These are phyloP conservation scores for Rallus limicola DNA, from an alignment of 2,113 vertebrate species.

Conservation along the genomic window DNA sequence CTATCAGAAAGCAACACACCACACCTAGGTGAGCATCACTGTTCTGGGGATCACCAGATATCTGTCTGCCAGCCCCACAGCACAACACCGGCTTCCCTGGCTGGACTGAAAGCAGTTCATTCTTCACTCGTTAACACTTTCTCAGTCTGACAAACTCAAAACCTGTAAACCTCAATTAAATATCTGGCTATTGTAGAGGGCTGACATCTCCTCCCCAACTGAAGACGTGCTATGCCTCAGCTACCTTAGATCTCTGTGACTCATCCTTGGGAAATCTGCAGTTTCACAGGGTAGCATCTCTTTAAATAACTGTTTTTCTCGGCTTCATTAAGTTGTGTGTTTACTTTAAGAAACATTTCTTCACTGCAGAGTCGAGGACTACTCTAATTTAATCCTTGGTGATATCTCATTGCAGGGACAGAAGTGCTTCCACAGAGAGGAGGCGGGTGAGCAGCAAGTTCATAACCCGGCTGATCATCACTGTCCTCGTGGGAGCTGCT, in stretches of 20 bases:
- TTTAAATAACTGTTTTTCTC: slow-evolving; percentile 20
- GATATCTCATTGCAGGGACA: neutral
- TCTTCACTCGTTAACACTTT: neutral
- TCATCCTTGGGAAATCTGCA: neutral
- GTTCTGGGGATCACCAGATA: neutral
- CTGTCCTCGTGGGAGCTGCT: neutral
- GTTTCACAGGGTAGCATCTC: neutral
- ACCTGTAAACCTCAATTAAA: neutral
- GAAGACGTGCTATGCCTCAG: accelerated
- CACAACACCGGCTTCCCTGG: neutral
- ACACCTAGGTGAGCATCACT: neutral
- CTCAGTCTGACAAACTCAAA: neutral
- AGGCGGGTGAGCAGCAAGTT: neutral
- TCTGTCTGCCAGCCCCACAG: neutral
- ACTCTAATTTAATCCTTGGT: neutral
- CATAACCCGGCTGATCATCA: neutral
- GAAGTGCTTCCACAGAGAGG: neutral
- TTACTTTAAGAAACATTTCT: slow-evolving; percentile 37
- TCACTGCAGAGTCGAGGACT: neutral
- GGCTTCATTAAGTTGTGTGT: neutral
- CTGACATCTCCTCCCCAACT: neutral
- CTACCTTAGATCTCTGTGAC: neutral
- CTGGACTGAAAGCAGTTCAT: neutral
- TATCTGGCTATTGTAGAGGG: neutral
- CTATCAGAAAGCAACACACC: neutral